These are phyloP conservation scores for Acanthornis magna DNA, from an alignment of 2,797 vertebrate species.

Conservation along the genomic window DNA sequence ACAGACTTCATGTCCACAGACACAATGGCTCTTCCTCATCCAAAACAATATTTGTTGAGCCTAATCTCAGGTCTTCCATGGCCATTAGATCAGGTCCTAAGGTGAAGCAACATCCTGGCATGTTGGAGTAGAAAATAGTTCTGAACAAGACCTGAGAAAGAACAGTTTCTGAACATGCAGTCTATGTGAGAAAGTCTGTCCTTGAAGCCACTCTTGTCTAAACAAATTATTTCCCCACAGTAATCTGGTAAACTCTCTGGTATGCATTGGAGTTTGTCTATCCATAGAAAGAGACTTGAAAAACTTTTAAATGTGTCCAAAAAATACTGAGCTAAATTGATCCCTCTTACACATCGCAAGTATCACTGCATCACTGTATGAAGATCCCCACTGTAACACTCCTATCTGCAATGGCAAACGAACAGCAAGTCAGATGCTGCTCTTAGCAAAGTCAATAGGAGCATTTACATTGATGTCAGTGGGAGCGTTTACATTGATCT, in stretches of 20 bases:
- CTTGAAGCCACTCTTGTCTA: not conserved
- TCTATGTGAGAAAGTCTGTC: not conserved
- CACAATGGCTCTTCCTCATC: not conserved
- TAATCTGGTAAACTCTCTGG: not conserved
- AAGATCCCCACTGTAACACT: not conserved
- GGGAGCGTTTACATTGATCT: not conserved
- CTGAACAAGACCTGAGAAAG: not conserved
- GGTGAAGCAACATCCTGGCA: not conserved
- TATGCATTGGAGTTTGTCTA: not conserved
- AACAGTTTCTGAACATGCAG: not conserved
- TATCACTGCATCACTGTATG: not conserved
- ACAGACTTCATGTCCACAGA: accelerated
- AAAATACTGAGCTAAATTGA: not conserved
- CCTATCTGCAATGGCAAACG: not conserved
- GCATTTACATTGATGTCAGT: not conserved
- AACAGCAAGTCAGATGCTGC: not conserved
- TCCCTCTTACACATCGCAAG: not conserved
- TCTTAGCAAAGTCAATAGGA: not conserved
- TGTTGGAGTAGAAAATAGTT: not conserved
- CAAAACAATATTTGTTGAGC: not conserved
- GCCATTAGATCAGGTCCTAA: not conserved
- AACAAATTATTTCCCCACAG: not conserved
- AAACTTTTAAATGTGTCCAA: not conserved
- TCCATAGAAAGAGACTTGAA: not conserved
- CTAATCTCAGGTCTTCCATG: not conserved